Percentiles rank a stretch among this genome's conserved stretches.
phyloP scores from a whole-genome alignment of 1,140 invertebrate genomes.

The Magallana angulata region DNA sequence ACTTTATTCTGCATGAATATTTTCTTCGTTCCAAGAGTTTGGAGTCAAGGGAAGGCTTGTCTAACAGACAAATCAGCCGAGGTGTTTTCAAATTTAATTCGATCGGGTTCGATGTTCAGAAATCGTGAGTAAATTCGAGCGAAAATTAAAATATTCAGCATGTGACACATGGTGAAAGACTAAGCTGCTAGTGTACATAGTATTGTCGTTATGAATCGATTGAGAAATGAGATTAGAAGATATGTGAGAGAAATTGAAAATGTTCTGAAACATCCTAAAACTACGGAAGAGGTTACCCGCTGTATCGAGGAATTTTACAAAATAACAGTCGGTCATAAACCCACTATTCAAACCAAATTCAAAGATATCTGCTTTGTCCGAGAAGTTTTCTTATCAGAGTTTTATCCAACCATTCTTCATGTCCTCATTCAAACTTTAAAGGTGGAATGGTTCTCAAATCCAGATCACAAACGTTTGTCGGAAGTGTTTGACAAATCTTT shows the following conservation, averaged over 20 bases:
- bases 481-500: not conserved
- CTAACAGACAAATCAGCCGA: too few relatives aligned
- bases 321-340: not conserved
- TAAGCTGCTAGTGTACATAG: too few relatives aligned
- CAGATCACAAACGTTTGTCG: not conserved
- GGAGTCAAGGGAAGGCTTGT: too few relatives aligned
- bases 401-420: not conserved
- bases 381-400: slow-evolving; percentile 19
- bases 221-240: slow-evolving; percentile 8
- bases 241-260: slow-evolving; percentile 18
- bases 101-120: too few relatives aligned
- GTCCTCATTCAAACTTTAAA: not conserved
- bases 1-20: too few relatives aligned
- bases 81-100: too few relatives aligned
- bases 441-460: slow-evolving; percentile 5
- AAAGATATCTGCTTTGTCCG: slow-evolving; percentile 3
- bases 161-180: too few relatives aligned
- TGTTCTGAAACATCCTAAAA: not conserved
- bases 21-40: too few relatives aligned
- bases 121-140: too few relatives aligned
- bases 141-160: too few relatives aligned
- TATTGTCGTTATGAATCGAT: not conserved
- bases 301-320: slow-evolving; percentile 9
- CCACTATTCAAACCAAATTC: not conserved
- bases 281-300: not conserved